Evolutionary conservation across 1,140 invertebrate genomes (phyloP).

Genomic region (Drosophila mayri): DNA sequence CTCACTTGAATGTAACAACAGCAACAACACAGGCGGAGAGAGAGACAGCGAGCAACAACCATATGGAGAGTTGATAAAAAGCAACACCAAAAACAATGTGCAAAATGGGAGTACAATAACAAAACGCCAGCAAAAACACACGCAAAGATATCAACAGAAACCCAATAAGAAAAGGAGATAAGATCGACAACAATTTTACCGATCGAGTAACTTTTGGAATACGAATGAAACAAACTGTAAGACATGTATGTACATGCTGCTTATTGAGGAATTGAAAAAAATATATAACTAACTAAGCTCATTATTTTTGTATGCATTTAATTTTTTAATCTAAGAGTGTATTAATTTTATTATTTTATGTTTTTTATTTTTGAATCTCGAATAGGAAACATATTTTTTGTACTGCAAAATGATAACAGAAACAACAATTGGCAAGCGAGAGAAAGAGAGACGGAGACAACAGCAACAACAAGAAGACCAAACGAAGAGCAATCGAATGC

Average conservation of each 20-base stretch:
- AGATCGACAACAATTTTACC: not conserved
- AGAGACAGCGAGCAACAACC: conserved; percentile 7
- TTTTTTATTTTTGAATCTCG: not conserved
- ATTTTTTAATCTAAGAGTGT: not conserved
- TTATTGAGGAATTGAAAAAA: no score
- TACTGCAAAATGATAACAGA: conserved; percentile 6
- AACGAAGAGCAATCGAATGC: conserved; percentile 8
- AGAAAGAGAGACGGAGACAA: no score
- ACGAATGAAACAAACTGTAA: not conserved
- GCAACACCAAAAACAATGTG: conserved; percentile 17
- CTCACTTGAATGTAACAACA: conserved; percentile 1
- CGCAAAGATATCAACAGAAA: conserved; percentile 7
- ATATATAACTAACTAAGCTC: no score
- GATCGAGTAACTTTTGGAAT: no score
- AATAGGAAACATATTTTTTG: not conserved
- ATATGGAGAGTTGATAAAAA: conserved; percentile 14
- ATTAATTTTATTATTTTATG: not conserved
- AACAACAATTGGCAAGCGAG: conserved; percentile 10
- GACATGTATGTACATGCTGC: no score
- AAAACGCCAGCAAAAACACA: conserved; percentile 9
- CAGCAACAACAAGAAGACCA: conserved; percentile 22
- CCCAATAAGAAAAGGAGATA: conserved; percentile 7
- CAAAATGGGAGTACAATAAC: conserved; percentile 15
- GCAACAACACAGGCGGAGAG: conserved; percentile 9
- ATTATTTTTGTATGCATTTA: no score